A percentile compares a stretch with the other conserved stretches of the same genome.
Evolutionary conservation across 2,113 vertebrate genomes (phyloP).

Genomic region (Martes martes): DNA sequence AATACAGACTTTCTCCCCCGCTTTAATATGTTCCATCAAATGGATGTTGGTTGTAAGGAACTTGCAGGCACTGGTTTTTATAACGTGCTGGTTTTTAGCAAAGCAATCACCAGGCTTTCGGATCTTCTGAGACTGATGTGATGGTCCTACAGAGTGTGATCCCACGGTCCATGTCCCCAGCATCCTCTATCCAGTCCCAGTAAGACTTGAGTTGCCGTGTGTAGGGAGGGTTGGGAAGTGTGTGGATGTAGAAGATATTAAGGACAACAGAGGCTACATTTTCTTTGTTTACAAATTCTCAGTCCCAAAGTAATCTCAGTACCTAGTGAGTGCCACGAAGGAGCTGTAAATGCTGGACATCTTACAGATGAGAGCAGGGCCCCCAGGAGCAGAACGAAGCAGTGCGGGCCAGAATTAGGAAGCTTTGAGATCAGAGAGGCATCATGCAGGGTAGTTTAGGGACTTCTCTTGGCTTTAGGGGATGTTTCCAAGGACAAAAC

Average conservation of each 20-base stretch:
- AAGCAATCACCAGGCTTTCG: not conserved
- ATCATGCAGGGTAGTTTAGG: not conserved
- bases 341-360: not conserved
- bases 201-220: not conserved
- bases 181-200: not conserved
- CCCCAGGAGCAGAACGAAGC: not conserved
- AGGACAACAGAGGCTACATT: not conserved
- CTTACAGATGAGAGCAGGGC: not conserved
- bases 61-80: not conserved
- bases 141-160: no score
- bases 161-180: not conserved
- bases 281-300: not conserved
- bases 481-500: not conserved
- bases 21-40: not conserved
- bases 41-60: not conserved
- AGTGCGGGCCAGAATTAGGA: not conserved
- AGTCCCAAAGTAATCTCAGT: not conserved
- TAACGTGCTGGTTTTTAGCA: not conserved
- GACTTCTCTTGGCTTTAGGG: not conserved
- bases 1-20: not conserved
- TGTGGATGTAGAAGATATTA: not conserved
- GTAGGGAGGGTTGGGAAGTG: not conserved
- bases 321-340: not conserved
- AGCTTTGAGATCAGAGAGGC: not conserved
- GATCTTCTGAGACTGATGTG: not conserved